These are phyloP conservation scores for Macaca mulatta DNA, from an alignment of 2,113 vertebrate genomes.

Conservation along the genomic window DNA sequence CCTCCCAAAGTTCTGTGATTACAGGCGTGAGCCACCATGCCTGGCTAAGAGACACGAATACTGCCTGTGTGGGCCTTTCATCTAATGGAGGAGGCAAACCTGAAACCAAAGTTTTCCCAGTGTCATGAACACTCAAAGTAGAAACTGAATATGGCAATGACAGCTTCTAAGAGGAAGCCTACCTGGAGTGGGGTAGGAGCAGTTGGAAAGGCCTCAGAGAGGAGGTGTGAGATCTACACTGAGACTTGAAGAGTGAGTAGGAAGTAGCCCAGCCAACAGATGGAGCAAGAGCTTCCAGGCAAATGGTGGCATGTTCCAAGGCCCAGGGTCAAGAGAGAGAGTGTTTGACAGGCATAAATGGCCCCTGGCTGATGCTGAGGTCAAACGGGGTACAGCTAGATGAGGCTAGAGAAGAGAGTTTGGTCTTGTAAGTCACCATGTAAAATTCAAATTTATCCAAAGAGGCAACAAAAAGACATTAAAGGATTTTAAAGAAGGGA, in stretches of 20 bases:
- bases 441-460: conserved; percentile 9
- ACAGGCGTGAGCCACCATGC: no score
- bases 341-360: not conserved
- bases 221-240: not conserved
- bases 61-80: not conserved
- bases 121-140: not conserved
- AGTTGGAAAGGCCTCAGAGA: not conserved
- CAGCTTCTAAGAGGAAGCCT: not conserved
- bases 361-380: not conserved
- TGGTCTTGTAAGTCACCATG: not conserved
- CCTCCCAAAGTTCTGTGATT: no score
- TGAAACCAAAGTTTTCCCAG: not conserved
- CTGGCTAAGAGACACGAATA: no score
- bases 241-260: not conserved
- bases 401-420: not conserved
- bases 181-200: not conserved
- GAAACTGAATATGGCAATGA: not conserved
- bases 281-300: not conserved
- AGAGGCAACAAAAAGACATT: not conserved
- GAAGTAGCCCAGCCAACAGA: not conserved
- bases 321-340: not conserved
- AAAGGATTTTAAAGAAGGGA: not conserved
- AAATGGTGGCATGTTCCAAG: not conserved
- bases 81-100: not conserved
- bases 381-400: not conserved